Evolutionary conservation across 2,797 vertebrate genomes (phyloP).

Genomic region (Thripadectes ignobilis): DNA sequence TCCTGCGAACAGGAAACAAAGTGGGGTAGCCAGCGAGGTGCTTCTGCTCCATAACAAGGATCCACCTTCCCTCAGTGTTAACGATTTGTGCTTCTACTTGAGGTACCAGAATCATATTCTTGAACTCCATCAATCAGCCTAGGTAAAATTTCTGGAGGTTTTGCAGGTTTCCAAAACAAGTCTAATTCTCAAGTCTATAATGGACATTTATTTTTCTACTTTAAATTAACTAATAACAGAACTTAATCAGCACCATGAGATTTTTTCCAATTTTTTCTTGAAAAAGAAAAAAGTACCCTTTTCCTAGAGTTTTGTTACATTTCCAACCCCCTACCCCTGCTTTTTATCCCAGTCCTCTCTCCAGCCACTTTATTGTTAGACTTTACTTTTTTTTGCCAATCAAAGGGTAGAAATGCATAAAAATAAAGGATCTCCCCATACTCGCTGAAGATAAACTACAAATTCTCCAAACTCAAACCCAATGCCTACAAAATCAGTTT

Average conservation of each 20-base stretch:
- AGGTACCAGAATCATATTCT: neutral
- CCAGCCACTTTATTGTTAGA: neutral
- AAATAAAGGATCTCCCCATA: neutral
- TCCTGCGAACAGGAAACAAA: neutral
- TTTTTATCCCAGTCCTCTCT: neutral
- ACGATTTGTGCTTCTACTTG: neutral
- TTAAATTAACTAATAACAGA: neutral
- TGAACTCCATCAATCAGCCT: neutral
- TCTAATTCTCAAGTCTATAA: neutral
- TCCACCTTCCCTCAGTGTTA: neutral
- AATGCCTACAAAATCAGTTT: neutral
- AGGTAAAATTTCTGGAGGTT: neutral
- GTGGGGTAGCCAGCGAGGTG: neutral
- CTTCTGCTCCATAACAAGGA: rapidly evolving
- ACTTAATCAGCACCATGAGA: neutral
- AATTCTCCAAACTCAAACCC: neutral
- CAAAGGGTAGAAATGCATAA: rapidly evolving
- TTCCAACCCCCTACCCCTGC: neutral
- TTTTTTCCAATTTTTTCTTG: neutral
- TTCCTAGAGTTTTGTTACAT: neutral
- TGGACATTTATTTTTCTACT: neutral
- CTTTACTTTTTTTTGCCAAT: neutral
- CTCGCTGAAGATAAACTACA: neutral
- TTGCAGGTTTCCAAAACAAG: neutral
- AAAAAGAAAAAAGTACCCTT: neutral